phyloP scores from a whole-genome alignment of 2,113 vertebrate genomes.

The Puma concolor region DNA sequence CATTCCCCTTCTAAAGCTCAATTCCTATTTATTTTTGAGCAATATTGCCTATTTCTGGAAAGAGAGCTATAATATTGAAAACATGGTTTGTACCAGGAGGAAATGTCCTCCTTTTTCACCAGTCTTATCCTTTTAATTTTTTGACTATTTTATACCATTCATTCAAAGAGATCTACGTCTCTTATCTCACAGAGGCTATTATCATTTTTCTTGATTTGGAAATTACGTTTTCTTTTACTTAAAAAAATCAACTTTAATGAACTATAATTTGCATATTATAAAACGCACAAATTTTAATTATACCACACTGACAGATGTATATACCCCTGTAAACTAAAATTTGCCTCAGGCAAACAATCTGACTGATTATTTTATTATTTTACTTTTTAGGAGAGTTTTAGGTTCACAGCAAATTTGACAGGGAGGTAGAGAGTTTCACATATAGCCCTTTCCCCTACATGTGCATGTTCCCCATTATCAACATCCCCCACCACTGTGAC shows the following conservation, averaged over 20 bases:
- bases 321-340: not conserved
- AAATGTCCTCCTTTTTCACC: not conserved
- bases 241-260: not conserved
- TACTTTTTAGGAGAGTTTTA: not conserved
- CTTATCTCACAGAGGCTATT: not conserved
- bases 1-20: not conserved
- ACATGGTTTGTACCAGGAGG: not conserved
- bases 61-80: not conserved
- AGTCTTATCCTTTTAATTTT: not conserved
- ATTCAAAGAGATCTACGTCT: not conserved
- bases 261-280: not conserved
- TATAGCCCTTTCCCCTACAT: too few species aligned
- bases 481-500: not conserved
- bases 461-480: not conserved
- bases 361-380: not conserved
- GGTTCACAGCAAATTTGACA: not conserved
- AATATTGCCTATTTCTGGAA: not conserved
- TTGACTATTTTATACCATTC: not conserved
- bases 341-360: not conserved
- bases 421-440: not conserved
- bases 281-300: not conserved
- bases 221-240: not conserved
- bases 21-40: not conserved
- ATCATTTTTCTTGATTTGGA: not conserved
- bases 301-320: not conserved